Evolutionary conservation across 1,140 invertebrate genomes (phyloP).

Genomic region (Spodoptera frugiperda): DNA sequence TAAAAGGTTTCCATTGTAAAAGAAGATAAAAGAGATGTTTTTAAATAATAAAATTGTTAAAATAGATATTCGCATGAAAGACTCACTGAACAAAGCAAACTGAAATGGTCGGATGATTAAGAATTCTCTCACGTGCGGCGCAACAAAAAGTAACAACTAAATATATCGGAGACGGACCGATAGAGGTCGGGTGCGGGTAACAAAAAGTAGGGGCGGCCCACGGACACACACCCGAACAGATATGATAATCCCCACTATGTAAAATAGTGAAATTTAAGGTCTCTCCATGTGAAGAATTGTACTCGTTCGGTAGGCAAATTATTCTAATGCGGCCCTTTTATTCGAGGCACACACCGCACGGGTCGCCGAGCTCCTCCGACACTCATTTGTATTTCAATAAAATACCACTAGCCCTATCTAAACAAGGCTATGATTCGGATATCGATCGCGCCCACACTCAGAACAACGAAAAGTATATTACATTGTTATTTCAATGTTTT

Average conservation of each 20-base stretch:
- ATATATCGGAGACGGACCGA: constrained; percentile 82
- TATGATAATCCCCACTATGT: constrained; percentile 85
- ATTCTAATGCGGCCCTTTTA: constrained; percentile 85
- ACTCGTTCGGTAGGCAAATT: constrained; percentile 81
- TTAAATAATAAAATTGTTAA: constrained; percentile 6
- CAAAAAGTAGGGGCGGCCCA: constrained; percentile 78
- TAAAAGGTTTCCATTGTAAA: neutral
- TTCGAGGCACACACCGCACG: constrained; percentile 79
- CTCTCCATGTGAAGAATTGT: constrained; percentile 85
- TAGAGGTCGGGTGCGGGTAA: constrained; percentile 80
- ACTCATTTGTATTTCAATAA: constrained; percentile 86
- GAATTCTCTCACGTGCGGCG: constrained; percentile 78
- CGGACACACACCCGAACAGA: constrained; percentile 72
- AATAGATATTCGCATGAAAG: constrained; percentile 46
- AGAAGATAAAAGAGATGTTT: neutral
- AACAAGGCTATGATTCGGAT: constrained; percentile 75
- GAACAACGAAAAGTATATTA: constrained; percentile 53
- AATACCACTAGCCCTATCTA: constrained; percentile 82
- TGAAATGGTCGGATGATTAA: constrained; percentile 69
- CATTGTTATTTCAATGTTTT: constrained; percentile 71
- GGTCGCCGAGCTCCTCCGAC: constrained; percentile 69
- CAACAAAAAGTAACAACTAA: constrained; percentile 86
- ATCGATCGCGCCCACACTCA: constrained; percentile 51
- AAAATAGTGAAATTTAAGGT: constrained; percentile 86
- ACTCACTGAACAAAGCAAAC: constrained; percentile 55